Evolutionary conservation across 1,140 invertebrate genomes (phyloP), one percentile per base, ranked within the genome.

Genomic region (Battus philenor): DNA sequence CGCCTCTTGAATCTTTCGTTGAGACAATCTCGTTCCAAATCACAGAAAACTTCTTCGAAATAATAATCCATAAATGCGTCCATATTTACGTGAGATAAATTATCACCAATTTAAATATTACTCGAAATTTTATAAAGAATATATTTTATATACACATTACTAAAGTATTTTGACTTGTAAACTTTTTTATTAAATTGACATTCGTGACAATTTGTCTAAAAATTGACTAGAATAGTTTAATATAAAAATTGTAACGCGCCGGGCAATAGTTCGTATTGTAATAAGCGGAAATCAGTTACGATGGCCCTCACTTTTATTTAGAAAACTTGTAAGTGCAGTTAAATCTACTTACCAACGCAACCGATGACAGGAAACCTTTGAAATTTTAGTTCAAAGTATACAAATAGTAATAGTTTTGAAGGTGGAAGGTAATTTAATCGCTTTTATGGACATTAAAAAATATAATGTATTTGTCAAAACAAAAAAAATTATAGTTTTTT

Each of bases 61-160:
- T 92, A 92, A 68, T 87, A 90, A 43, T 91, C 88, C 66, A 93
- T 89, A 38, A 92, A 84, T 24, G 89, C 84, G 72, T 92, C 91
- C 92, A 93, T 93, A 30, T 17, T 70, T 17, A 41, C 11, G 22
- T 11, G 11, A 1, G 6, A 10, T 17, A 29, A 16, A 4, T 10
- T 17, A 3, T 4, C 3, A 15, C 15, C 17, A n/a, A 10, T 34
- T 11, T 6, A 11, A 18, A 4, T 9, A 10, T n/a, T n/a, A n/a
- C n/a, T n/a, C n/a, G 10, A 1, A 20, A 9, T 11, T 3, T 30
- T 3, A 18, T 6, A 34, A 16, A 3, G 9, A 9, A n/a, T n/a
- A 1, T 8, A 17, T 4, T 17, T 17, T 10, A 34, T 16, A 34
- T 13, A 31, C 5, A 1, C 4, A 32, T 4, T 9, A 34, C 10